Evolutionary conservation across 2,113 vertebrate genomes (phyloP).

Genomic region (Elaphurus davidianus): DNA sequence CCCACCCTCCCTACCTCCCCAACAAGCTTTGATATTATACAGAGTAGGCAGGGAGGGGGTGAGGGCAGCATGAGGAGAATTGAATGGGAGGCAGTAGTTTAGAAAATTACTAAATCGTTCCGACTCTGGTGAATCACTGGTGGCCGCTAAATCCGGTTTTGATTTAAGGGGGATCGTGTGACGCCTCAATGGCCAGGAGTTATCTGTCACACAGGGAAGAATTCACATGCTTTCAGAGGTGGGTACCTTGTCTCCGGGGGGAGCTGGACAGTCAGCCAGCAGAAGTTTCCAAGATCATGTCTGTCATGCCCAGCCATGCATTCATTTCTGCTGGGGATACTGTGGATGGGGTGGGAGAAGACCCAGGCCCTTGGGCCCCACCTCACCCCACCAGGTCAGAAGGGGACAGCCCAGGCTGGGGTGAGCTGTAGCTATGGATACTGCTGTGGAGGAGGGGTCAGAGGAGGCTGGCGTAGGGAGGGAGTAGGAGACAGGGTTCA

Average conservation of each 20-base stretch:
- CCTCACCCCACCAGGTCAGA: accelerated
- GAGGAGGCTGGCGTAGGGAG: neutral
- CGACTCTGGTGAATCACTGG: constrained; percentile 31
- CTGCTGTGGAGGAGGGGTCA: neutral
- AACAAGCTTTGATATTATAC: neutral
- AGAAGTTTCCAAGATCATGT: neutral
- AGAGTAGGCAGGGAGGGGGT: neutral
- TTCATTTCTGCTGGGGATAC: accelerated
- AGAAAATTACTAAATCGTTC: constrained; percentile 58
- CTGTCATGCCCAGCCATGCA: accelerated
- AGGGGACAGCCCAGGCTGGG: too few relatives aligned
- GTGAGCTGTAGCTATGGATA: neutral
- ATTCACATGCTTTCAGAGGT: neutral
- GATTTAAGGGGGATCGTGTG: constrained; percentile 56
- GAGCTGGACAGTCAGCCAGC: neutral
- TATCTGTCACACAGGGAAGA: neutral
- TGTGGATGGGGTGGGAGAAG: neutral
- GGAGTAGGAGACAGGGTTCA: neutral
- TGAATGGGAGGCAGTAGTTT: neutral
- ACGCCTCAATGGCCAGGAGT: neutral
- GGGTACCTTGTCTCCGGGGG: neutral
- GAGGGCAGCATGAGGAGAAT: neutral
- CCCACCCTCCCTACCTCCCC: neutral
- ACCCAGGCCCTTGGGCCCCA: neutral
- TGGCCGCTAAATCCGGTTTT: constrained; percentile 53